These are phyloP conservation scores for Xerus rutilus DNA, from an alignment of 2,797 vertebrate genomes.

Conservation along the genomic window DNA sequence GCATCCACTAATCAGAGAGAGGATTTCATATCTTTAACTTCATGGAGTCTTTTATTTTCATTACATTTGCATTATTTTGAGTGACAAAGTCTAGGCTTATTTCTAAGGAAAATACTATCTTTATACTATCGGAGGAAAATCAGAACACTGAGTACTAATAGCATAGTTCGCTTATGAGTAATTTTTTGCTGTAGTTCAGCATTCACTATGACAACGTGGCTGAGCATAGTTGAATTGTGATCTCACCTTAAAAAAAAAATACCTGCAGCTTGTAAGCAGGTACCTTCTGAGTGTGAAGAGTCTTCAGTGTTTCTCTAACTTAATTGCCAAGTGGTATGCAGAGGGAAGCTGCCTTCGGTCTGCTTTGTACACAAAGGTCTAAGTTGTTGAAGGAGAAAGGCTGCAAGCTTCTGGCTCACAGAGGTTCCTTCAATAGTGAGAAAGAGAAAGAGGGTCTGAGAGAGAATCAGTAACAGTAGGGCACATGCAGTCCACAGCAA, in stretches of 20 bases:
- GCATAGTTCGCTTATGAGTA: not conserved
- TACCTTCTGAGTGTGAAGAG: not conserved
- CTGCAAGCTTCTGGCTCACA: not conserved
- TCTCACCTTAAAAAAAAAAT: not conserved
- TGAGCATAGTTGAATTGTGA: not conserved
- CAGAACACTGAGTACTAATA: not conserved
- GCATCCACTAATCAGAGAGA: too few relatives aligned
- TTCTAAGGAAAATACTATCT: not conserved
- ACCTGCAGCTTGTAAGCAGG: not conserved
- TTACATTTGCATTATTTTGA: not conserved
- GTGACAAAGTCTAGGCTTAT: not conserved
- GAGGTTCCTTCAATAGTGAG: not conserved
- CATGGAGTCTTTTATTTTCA: not conserved
- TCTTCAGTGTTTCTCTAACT: conserved; percentile 11
- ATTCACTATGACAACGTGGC: not conserved
- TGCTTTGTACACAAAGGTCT: conserved; percentile 1
- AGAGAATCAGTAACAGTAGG: not conserved
- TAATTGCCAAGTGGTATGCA: not conserved
- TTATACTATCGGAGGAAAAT: not conserved
- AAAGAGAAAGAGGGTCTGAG: not conserved
- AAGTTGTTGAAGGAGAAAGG: not conserved
- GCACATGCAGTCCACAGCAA: not conserved
- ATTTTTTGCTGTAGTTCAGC: not conserved
- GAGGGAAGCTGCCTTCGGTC: not conserved
- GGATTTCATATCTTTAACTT: conserved; percentile 16